Evolutionary conservation across 2,113 vertebrate genomes (phyloP).

Genomic region (Miniopterus natalensis): DNA sequence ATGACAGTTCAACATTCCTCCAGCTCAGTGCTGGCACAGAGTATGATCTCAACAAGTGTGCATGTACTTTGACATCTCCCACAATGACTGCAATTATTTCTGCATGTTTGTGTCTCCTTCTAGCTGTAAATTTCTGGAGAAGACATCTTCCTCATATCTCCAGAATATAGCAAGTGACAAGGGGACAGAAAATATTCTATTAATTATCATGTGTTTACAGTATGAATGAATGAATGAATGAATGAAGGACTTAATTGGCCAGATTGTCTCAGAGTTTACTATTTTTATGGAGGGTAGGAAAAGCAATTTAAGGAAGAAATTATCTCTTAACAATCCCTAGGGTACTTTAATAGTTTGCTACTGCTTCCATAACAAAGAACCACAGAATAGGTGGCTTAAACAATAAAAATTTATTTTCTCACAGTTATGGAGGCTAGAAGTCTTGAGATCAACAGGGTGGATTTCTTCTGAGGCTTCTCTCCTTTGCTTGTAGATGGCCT

Average conservation of each 20-base stretch:
- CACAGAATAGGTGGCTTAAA: neutral
- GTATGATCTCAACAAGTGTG: neutral
- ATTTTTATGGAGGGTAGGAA: neutral
- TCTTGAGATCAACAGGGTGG: neutral
- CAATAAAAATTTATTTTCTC: neutral
- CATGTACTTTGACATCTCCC: neutral
- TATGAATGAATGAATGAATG: neutral
- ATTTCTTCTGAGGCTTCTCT: neutral
- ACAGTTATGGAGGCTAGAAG: neutral
- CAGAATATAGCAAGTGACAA: neutral
- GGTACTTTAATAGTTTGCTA: slow-evolving; percentile 15
- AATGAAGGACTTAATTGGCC: neutral
- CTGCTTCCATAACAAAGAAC: neutral
- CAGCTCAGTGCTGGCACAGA: neutral
- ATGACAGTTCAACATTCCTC: neutral
- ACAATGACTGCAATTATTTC: neutral
- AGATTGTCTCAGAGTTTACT: slow-evolving; percentile 12
- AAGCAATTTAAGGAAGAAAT: neutral
- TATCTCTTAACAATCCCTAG: neutral
- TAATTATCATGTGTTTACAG: neutral
- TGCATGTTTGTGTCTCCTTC: neutral
- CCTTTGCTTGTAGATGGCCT: neutral
- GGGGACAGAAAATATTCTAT: slow-evolving; percentile 31
- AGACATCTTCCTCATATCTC: neutral
- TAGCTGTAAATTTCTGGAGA: neutral